Percentiles rank a stretch among this genome's conserved stretches.
Conservation (phyloP, 2,797 vertebrate species). For the Eidolon dupreanum region DNA sequence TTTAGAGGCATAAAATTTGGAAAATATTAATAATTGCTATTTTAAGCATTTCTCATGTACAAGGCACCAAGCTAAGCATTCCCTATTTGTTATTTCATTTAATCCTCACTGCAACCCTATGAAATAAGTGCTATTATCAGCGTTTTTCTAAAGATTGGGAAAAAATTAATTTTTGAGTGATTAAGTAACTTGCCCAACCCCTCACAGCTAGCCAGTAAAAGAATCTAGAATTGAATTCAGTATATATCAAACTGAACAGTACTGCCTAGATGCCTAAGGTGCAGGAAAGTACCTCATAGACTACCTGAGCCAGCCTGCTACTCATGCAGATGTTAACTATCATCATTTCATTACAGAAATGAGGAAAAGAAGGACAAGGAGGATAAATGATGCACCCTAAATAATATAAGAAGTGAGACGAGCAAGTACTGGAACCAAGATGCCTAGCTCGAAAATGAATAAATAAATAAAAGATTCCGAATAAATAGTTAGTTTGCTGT, state of each 20-base stretch:
- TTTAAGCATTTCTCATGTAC: slow-evolving; percentile 2
- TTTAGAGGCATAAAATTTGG: slow-evolving; percentile 55
- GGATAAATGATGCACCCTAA: neutral
- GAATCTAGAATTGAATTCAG: neutral
- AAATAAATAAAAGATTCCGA: neutral
- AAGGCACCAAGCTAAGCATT: neutral
- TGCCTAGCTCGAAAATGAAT: neutral
- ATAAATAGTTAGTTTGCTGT: neutral
- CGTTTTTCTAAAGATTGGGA: neutral
- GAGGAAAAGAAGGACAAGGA: neutral
- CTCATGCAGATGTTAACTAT: neutral
- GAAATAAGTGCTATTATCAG: slow-evolving; percentile 43
- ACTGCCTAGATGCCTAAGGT: neutral
- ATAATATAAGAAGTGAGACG: neutral
- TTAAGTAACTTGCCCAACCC: neutral
- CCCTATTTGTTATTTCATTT: slow-evolving; percentile 51
- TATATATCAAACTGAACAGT: neutral
- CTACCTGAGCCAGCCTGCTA: neutral
- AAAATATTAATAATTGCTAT: slow-evolving; percentile 74
- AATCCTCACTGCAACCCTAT: neutral
- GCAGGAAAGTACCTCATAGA: neutral
- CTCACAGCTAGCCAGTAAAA: neutral
- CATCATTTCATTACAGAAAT: neutral
- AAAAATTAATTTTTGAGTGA: neutral
- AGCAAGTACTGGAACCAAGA: neutral